These are phyloP conservation scores for Otolemur crassicaudatus DNA, from an alignment of 2,797 vertebrate genomes.

Conservation along the genomic window DNA sequence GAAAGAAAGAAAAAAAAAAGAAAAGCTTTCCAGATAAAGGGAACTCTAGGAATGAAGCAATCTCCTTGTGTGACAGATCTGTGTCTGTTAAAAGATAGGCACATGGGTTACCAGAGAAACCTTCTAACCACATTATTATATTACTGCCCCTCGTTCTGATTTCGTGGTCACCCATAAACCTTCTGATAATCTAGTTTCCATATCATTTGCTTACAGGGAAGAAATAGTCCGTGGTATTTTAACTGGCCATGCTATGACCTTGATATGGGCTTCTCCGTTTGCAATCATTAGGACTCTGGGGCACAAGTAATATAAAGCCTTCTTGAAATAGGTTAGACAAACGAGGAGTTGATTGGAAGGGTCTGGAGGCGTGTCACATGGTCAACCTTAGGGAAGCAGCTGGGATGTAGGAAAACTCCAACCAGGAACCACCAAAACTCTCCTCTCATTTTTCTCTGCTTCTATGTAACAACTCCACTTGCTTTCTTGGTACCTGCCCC, in stretches of 20 bases:
- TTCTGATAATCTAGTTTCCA: background rate
- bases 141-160: background rate
- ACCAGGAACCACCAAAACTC: background rate
- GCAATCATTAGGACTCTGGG: background rate
- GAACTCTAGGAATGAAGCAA: background rate
- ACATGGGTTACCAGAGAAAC: background rate
- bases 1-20: too few relatives aligned
- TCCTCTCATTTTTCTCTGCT: background rate
- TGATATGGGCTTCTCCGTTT: background rate
- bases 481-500: background rate
- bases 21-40: background rate
- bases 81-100: background rate
- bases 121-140: background rate
- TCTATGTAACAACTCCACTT: background rate
- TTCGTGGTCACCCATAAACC: background rate
- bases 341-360: background rate
- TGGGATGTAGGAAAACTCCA: background rate
- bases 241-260: background rate
- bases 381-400: background rate
- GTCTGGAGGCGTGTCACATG: background rate
- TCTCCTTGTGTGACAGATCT: background rate
- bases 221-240: background rate
- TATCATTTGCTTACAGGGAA: background rate
- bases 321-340: background rate
- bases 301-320: background rate